Evolutionary conservation across 2,888 invertebrate genomes (phyloP).

Genomic region (Vandiemenella viatica): DNA sequence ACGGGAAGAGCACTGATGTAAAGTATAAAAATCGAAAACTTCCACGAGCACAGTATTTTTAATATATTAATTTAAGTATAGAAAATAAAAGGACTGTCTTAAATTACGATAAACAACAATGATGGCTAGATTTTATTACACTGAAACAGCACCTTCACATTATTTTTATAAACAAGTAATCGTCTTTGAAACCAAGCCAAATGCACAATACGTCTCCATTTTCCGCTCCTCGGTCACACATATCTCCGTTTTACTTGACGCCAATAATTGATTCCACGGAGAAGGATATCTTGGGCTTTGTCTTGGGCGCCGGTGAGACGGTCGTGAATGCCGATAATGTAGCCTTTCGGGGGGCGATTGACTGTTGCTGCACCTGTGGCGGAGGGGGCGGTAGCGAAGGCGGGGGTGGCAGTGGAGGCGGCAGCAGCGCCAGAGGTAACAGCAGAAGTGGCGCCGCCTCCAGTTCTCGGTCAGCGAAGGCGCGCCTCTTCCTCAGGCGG

Average conservation of each 20-base stretch:
- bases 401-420: slow-evolving; percentile 13
- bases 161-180: background rate
- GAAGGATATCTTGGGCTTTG: slow-evolving; percentile 34
- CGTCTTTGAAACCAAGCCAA: background rate
- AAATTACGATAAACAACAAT: too few species aligned
- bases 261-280: slow-evolving; percentile 59
- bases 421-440: background rate
- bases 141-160: background rate
- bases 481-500: slow-evolving; percentile 37
- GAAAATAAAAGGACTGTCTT: too few species aligned
- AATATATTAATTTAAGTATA: too few species aligned
- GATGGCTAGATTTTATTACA: background rate
- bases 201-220: background rate
- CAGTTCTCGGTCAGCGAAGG: slow-evolving; percentile 34
- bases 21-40: too few species aligned
- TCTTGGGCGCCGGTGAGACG: background rate
- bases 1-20: too few species aligned
- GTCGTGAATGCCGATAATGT: slow-evolving; percentile 15
- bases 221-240: too few species aligned
- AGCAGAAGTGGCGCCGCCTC: slow-evolving; percentile 23
- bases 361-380: too few species aligned
- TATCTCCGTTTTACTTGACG: slow-evolving; percentile 30
- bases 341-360: slow-evolving; percentile 4
- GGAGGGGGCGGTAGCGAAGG: too few species aligned
- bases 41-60: too few species aligned